Evolutionary conservation across 2,888 invertebrate genomes (phyloP), one percentile per base, ranked within the genome.

Genomic region (Noctua janthe): DNA sequence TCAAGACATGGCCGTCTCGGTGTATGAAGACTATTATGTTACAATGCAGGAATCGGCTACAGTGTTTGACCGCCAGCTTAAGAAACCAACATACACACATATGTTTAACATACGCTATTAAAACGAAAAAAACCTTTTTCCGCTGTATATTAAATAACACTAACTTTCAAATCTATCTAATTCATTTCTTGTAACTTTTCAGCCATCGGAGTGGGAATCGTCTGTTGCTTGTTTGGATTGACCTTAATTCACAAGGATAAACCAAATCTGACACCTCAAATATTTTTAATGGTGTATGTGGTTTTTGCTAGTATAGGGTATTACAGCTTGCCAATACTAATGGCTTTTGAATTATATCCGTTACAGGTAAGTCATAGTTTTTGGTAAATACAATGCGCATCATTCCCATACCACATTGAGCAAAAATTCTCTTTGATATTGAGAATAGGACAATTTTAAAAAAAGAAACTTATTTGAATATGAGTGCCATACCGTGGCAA

Each of bases 331-430:
- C 96, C 96, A 1, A 87, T 93, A 10, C 76, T 95, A 11, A 90
- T 95, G 47, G 93, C 95, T 92, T 92, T 90, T 49, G 96, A 96
- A 85, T 71, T 95, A 10, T 94, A 93, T 78, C 96, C 96, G 2
- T 90, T 95, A 74, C 95, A 96, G 89, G 96, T 95, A 88, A 89
- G 93, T 81, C 5, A 43, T 39, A 0, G 1, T 56, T 59, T 49
- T 51, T 43, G 2, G 6, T 13, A 29, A 76, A 13, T 10, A 20
- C 47, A 23, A 17, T 76, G 17, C 4, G 8, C 35, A 29, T 77
- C 29, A 43, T n/a, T 35, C 17, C n/a, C 17, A 20, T 66, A 51
- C 15, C 15, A 23, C 20, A n/a, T 7, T 29, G 2, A 35, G 51
- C 11, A 8, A 17, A 23, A 64, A 43, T 17, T 0, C 2, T 29